Conservation (phyloP, 2,113 vertebrate genomes). For the Gopherus flavomarginatus region DNA sequence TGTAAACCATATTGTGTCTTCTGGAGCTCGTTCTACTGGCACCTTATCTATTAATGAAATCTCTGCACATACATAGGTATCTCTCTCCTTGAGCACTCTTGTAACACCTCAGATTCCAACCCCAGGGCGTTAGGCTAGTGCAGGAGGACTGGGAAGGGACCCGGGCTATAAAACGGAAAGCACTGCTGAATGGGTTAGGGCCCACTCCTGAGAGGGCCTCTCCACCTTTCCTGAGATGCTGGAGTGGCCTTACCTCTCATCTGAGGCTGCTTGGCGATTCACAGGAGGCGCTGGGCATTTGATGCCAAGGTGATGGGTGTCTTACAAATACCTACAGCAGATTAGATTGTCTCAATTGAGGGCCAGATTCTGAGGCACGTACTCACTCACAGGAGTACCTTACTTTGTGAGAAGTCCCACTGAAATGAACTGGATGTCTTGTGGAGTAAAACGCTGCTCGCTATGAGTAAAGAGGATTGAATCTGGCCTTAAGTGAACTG, state of each 20-base stretch:
- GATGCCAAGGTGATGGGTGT: fast-evolving
- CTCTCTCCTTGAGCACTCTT: neutral
- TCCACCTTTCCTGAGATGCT: neutral
- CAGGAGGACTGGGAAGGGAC: neutral
- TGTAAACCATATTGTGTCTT: neutral
- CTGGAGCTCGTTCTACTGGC: neutral
- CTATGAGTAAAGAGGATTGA: neutral
- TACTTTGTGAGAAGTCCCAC: neutral
- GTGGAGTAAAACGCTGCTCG: conserved; percentile 33
- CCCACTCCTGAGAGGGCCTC: neutral
- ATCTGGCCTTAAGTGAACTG: conserved; percentile 20
- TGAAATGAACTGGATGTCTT: conserved; percentile 29
- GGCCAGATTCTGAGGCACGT: neutral
- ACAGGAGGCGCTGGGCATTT: neutral
- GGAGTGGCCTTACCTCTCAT: neutral
- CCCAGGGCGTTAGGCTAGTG: neutral
- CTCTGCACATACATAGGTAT: neutral
- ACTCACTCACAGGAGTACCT: neutral
- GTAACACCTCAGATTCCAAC: neutral
- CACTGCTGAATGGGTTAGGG: neutral
- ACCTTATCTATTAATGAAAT: neutral
- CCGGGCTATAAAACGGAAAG: neutral
- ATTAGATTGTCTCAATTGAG: neutral
- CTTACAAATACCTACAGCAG: neutral
- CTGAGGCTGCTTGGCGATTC: neutral